Percentiles rank a stretch among this genome's conserved stretches.
Conservation (phyloP, 1,140 invertebrate species). For the Neodiprion pinetum region DNA sequence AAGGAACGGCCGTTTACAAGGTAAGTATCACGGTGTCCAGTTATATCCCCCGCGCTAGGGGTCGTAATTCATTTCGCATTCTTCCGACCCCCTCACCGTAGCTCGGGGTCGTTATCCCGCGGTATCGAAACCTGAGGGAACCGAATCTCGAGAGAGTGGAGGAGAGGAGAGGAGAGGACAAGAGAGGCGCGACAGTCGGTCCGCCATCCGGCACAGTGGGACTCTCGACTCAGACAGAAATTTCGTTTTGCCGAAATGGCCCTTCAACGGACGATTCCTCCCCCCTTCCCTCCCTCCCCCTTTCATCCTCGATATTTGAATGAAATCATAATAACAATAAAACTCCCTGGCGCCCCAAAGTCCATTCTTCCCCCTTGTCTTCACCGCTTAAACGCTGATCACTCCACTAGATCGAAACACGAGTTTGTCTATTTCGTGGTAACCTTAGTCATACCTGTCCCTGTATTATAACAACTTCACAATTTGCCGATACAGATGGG, state of each 20-base stretch:
- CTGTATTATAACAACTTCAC: too few relatives aligned
- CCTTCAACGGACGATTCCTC: neutral
- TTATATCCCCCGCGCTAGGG: neutral
- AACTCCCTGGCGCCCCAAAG: neutral
- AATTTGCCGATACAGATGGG: too few relatives aligned
- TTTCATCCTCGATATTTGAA: neutral
- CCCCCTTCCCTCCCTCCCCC: neutral
- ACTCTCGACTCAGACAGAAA: neutral
- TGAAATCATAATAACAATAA: conserved; percentile 1
- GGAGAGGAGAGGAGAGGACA: too few relatives aligned
- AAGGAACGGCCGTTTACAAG: conserved; percentile 3
- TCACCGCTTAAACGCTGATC: too few relatives aligned
- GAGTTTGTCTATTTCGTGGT: too few relatives aligned
- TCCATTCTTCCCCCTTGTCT: neutral
- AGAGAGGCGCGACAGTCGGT: neutral
- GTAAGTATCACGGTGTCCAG: neutral
- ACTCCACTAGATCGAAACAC: too few relatives aligned
- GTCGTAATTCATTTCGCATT: conserved; percentile 3
- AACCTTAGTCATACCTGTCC: too few relatives aligned
- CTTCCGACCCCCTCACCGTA: neutral
- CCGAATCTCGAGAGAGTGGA: too few relatives aligned
- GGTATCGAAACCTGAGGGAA: neutral
- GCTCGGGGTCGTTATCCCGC: conserved; percentile 1
- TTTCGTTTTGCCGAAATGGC: neutral
- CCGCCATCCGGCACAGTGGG: neutral